Percentiles rank a stretch among this genome's conserved stretches.
Conservation (phyloP, 2,113 vertebrate genomes). For the Gadus chalcogrammus region DNA sequence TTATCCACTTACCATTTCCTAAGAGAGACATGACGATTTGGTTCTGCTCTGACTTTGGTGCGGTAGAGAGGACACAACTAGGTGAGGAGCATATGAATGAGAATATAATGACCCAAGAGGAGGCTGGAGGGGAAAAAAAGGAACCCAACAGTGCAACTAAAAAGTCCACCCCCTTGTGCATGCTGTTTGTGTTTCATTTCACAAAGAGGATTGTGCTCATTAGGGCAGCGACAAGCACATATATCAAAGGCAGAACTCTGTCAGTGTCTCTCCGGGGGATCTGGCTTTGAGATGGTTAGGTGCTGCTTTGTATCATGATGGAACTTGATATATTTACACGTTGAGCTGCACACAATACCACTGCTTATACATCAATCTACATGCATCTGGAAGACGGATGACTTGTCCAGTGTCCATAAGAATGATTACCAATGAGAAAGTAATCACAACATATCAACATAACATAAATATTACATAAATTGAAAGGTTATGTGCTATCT, state of each 20-base stretch:
- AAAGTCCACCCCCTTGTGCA: constrained; percentile 32
- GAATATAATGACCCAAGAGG: too few relatives aligned
- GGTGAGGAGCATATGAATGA: constrained; percentile 12
- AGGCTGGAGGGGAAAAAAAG: constrained; percentile 26
- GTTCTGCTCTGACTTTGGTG: too few relatives aligned
- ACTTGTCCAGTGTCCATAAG: too few relatives aligned
- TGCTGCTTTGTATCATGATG: constrained; percentile 9
- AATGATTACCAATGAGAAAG: too few relatives aligned
- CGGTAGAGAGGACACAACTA: constrained; percentile 12
- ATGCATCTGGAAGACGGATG: not conserved
- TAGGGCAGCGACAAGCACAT: constrained; percentile 51
- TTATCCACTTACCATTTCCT: too few relatives aligned
- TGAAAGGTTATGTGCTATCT: too few relatives aligned
- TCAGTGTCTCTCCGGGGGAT: constrained; percentile 35
- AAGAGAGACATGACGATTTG: too few relatives aligned
- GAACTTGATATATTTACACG: constrained; percentile 9
- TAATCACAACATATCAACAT: too few relatives aligned
- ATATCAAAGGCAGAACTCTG: constrained; percentile 52
- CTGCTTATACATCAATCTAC: constrained; percentile 10
- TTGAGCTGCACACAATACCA: too few relatives aligned
- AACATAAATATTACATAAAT: too few relatives aligned
- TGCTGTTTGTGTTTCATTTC: constrained; percentile 28
- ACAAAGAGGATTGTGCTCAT: constrained; percentile 43
- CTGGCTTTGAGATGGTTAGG: constrained; percentile 14
- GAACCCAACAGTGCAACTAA: constrained; percentile 24